phyloP scores from a whole-genome alignment of 2,888 invertebrate genomes.

The Apamea anceps region DNA sequence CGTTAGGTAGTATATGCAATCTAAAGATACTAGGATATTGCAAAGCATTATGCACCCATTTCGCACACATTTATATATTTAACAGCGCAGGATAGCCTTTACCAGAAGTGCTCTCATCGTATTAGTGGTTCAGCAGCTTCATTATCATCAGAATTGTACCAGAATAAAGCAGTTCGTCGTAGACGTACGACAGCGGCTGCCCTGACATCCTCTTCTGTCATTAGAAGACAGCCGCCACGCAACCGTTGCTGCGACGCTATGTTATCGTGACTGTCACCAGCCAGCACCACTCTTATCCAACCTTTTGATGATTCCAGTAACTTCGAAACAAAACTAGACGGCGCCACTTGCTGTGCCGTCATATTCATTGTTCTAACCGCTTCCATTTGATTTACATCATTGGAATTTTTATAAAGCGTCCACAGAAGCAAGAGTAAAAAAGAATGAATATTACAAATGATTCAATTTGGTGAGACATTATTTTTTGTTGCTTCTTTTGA shows the following conservation, averaged over 20 bases:
- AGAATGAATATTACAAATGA: conserved; percentile 88
- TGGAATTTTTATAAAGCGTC: conserved; percentile 73
- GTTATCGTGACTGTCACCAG: too few relatives aligned
- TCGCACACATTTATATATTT: neutral
- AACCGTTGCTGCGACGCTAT: too few relatives aligned
- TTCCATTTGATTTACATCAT: conserved; percentile 63
- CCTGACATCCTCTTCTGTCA: too few relatives aligned
- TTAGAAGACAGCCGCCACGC: neutral
- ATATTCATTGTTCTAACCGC: neutral
- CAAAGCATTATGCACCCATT: neutral
- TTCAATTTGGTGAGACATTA: conserved; percentile 86
- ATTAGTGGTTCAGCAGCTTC: neutral
- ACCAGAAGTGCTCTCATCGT: neutral
- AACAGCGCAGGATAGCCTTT: neutral
- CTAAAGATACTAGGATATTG: neutral
- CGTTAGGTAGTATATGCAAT: neutral
- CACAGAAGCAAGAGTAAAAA: conserved; percentile 81
- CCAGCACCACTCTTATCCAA: neutral
- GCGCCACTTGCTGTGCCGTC: neutral
- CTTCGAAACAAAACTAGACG: neutral
- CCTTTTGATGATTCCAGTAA: neutral
- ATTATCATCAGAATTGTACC: neutral
- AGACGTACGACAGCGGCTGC: neutral
- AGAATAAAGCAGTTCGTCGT: neutral
- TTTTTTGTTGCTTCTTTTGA: conserved; percentile 82